phyloP scores from a whole-genome alignment of 1,140 invertebrate genomes.

The Brachionus sp. region DNA sequence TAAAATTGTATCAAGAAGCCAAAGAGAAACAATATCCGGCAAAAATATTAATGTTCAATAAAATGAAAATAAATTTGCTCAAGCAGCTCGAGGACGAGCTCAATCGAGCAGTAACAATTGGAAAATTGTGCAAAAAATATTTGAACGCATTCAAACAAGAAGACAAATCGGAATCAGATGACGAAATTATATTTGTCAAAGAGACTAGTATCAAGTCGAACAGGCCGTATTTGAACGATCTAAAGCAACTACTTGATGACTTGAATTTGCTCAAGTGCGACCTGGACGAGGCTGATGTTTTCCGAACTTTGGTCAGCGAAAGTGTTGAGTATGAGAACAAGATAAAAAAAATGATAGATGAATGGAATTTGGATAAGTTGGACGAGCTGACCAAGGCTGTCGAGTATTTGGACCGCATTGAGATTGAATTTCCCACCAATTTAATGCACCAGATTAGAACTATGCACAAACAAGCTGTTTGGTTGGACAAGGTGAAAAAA shows the following conservation, averaged over 20 bases:
- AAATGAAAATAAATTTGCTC: not conserved
- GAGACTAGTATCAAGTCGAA: not conserved
- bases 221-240: not conserved
- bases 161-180: not conserved
- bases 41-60: not conserved
- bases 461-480: conserved; percentile 9
- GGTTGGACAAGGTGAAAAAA: conserved; percentile 37
- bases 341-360: not conserved
- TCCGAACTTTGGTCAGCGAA: not conserved
- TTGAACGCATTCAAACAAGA: not conserved
- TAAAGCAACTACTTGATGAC: not conserved
- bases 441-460: not conserved
- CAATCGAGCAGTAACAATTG: not conserved
- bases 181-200: conserved; percentile 21
- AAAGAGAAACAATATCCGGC: conserved; percentile 7
- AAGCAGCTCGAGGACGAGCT: not conserved
- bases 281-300: not conserved
- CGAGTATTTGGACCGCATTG: not conserved
- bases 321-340: not conserved
- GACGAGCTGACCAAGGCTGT: not conserved
- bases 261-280: conserved; percentile 11
- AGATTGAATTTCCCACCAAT: not conserved
- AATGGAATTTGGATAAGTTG: not conserved
- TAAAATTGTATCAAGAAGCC: conserved; percentile 20
- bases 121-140: conserved; percentile 3